Conservation (phyloP, 2,888 invertebrate genomes). For the Autographa gamma region DNA sequence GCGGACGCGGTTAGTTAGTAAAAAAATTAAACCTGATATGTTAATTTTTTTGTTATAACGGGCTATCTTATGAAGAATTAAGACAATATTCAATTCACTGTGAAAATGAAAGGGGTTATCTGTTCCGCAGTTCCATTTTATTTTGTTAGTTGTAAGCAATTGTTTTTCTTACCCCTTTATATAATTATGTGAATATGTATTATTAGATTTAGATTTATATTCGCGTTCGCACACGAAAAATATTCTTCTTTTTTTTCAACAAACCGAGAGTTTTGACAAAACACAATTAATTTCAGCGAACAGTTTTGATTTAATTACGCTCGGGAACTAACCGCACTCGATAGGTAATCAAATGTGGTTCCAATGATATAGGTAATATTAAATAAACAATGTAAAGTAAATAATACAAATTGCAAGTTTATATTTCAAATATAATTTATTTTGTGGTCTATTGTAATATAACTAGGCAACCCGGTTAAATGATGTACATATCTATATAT, state of each 20-base stretch:
- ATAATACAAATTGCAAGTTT: constrained; percentile 20
- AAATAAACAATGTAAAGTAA: constrained; percentile 7
- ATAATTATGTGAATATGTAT: neutral
- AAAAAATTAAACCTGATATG: too few relatives aligned
- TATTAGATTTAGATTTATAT: neutral
- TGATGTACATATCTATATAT: too few relatives aligned
- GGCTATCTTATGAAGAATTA: too few relatives aligned
- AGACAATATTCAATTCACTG: too few relatives aligned
- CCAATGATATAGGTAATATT: neutral
- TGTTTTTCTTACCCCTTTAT: too few relatives aligned
- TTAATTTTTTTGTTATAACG: too few relatives aligned
- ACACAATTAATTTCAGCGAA: constrained; percentile 11
- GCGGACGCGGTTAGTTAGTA: too few relatives aligned
- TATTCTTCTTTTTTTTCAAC: neutral
- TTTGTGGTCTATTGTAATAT: too few relatives aligned
- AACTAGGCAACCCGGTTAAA: too few relatives aligned
- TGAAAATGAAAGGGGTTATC: too few relatives aligned
- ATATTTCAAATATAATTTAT: neutral
- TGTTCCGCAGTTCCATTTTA: too few relatives aligned
- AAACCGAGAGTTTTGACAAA: neutral
- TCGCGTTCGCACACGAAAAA: neutral
- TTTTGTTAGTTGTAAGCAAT: too few relatives aligned
- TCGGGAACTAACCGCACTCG: constrained; percentile 34
- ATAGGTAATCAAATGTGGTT: constrained; percentile 30
- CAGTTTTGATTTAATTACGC: constrained; percentile 16